phyloP scores from a whole-genome alignment of 2,888 invertebrate genomes.

The Tenthredo livida region DNA sequence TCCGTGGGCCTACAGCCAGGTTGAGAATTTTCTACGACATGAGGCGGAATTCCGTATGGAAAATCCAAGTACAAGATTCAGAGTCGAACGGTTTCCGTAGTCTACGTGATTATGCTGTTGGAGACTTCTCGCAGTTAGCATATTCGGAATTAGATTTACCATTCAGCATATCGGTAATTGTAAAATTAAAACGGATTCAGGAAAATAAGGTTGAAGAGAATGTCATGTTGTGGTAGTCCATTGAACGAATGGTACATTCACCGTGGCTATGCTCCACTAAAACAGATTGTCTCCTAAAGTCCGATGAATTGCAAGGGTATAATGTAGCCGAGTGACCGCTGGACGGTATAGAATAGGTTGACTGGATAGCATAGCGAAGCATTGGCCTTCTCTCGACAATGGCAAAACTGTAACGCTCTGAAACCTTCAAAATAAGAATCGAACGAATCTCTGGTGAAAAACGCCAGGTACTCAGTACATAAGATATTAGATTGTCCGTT shows the following conservation, averaged over 20 bases:
- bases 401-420: constrained; percentile 72
- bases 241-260: constrained; percentile 43
- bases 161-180: background rate
- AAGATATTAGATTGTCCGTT: constrained; percentile 61
- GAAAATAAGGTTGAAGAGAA: constrained; percentile 32
- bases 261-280: constrained; percentile 65
- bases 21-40: background rate
- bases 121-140: background rate
- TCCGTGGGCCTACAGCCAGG: background rate
- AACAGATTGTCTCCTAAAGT: constrained; percentile 54
- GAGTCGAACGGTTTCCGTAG: background rate
- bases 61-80: background rate
- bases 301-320: constrained; percentile 52
- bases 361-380: constrained; percentile 42
- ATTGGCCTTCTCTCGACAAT: constrained; percentile 53
- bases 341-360: constrained; percentile 51
- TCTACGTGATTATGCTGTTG: background rate
- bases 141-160: background rate
- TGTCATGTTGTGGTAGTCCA: constrained; percentile 22
- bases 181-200: constrained; percentile 21
- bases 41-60: background rate
- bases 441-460: constrained; percentile 63
- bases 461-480: constrained; percentile 55
- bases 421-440: constrained; percentile 69
- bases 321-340: constrained; percentile 37